These are phyloP conservation scores for Hyla sarda DNA, from an alignment of 2,113 vertebrate genomes.

Conservation along the genomic window DNA sequence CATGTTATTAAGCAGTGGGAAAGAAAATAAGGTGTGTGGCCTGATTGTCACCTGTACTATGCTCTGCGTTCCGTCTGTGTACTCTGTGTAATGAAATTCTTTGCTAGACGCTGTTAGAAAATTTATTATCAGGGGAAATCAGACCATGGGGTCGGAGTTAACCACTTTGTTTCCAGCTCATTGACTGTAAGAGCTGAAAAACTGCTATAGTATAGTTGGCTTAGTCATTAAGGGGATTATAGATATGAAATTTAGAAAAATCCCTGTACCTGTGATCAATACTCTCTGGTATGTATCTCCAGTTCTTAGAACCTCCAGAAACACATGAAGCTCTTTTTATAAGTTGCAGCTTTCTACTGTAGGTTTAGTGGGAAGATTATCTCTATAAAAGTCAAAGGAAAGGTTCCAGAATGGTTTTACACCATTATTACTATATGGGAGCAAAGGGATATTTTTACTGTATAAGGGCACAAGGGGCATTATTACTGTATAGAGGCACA, in stretches of 20 bases:
- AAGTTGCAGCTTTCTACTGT: not conserved
- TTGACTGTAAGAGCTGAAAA: not conserved
- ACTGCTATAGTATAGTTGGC: not conserved
- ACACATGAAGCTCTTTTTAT: not conserved
- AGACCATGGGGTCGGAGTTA: slow-evolving; percentile 32
- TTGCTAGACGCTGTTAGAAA: slow-evolving; percentile 31
- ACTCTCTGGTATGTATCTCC: not conserved
- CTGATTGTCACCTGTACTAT: slow-evolving; percentile 49
- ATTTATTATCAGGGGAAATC: slow-evolving; percentile 53
- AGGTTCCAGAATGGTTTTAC: too few species aligned
- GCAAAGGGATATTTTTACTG: too few species aligned
- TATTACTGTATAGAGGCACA: too few species aligned
- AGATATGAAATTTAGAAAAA: not conserved
- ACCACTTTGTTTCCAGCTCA: slow-evolving; percentile 12
- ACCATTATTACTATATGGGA: too few species aligned
- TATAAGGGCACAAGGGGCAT: too few species aligned
- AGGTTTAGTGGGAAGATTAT: not conserved
- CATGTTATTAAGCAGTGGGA: slow-evolving; percentile 40
- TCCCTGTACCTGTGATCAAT: not conserved
- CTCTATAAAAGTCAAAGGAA: too few species aligned
- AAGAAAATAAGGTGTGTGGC: slow-evolving; percentile 36
- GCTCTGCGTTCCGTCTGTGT: slow-evolving; percentile 43
- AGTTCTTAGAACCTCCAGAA: not conserved
- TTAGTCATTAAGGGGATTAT: not conserved
- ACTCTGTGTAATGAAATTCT: slow-evolving; percentile 58